Base-by-base conservation (phyloP, 2,888 invertebrate species). In the Callinectes sapidus region DNA sequence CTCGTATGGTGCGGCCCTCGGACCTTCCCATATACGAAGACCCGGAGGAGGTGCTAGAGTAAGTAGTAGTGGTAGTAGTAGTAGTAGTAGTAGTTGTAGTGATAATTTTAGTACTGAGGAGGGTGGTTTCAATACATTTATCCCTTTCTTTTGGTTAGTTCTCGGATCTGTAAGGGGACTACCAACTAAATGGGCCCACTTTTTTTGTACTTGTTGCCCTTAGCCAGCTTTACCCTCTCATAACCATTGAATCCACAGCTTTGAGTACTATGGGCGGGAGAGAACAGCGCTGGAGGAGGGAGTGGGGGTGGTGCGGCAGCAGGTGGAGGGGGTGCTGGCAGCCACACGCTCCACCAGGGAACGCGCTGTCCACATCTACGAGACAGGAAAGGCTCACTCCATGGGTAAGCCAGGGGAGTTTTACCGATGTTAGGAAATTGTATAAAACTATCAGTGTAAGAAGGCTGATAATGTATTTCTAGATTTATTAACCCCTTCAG, bases 341-440 rank as follows among this genome's bases (percentile, higher is more conserved):
- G 92, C 94, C 32, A 94, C 94, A 2, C 87, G 90, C 23, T 86
- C 91, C 42, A 71, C 91, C 55, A 90, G 94, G 71, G 94, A 94
- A 54, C 66, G 77, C 28, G 86, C 90, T 18, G 55, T 85, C 6
- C 87, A 92, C 23, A 71, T 94, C 48, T 94, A 92, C 81, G 92
- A 94, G 35, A 94, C 94, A 23, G 93, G 94, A 28, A 94, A 94
- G 71, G 94, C 94, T 39, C 94, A 94, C 77, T 91, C 94, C n/a
- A 92, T 93, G 91, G 94, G 94, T 94, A 93, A 90, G 88, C 28
- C 10, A 28, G 28, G 8, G 42, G 42, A 91, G 23, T 61, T 16
- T 2, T 61, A 61, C 48, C 0, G 48, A 10, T 23, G 61, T 61
- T 1, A 1, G 23, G 23, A 23, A 61, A 23, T 18, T 61, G 6